A percentile compares a stretch with the other conserved stretches of the same genome.
Evolutionary conservation across 2,797 vertebrate species (phyloP).

Genomic region (Synaphobranchus kaupii): DNA sequence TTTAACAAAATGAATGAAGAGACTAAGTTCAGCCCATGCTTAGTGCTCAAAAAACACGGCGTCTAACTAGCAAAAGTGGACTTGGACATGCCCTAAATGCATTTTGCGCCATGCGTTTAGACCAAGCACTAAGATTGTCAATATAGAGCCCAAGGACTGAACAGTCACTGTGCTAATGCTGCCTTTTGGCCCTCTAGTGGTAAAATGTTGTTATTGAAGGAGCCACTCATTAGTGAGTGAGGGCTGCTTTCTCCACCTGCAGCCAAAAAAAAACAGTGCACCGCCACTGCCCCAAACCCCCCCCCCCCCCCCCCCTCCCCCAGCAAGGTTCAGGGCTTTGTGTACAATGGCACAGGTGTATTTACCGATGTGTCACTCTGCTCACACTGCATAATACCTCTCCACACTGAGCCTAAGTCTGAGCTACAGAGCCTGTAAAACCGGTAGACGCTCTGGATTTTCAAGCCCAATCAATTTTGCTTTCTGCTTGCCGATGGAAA

Average conservation of each 20-base stretch:
- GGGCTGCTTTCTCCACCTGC: neutral
- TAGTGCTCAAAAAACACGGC: neutral
- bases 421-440: neutral
- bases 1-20: no score
- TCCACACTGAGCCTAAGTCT: neutral
- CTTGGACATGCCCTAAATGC: no score
- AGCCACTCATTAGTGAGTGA: neutral
- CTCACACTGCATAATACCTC: neutral
- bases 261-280: neutral
- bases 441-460: neutral
- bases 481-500: neutral
- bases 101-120: no score
- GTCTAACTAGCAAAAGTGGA: no score
- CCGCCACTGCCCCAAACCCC: no score
- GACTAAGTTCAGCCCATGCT: no score
- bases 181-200: neutral
- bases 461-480: neutral
- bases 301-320: no score
- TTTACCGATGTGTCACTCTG: neutral
- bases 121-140: no score
- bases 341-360: neutral
- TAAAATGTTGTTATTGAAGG: neutral
- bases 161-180: neutral
- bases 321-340: neutral
- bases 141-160: neutral